Evolutionary conservation across 2,113 vertebrate species (phyloP).

Genomic region (Donacobius atricapilla): DNA sequence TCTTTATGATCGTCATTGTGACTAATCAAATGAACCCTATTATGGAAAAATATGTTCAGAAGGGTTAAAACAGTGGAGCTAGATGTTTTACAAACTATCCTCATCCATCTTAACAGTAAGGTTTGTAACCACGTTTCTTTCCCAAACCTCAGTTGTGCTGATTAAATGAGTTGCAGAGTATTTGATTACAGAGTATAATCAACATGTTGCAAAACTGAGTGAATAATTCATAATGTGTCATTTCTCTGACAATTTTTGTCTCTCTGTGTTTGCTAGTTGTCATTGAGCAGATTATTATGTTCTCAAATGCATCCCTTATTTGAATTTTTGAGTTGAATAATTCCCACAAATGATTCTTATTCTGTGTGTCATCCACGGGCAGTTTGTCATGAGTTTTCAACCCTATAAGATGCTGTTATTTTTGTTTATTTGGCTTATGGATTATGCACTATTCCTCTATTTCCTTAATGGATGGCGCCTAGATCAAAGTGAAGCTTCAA

Average conservation of each 20-base stretch:
- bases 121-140: neutral
- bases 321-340: slow-evolving; percentile 49
- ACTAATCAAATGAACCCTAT: neutral
- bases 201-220: slow-evolving; percentile 29
- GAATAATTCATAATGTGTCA: slow-evolving; percentile 62
- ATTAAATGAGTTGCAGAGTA: slow-evolving; percentile 1
- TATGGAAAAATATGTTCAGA: neutral
- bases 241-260: slow-evolving; percentile 50
- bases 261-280: slow-evolving; percentile 43
- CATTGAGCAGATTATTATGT: slow-evolving; percentile 38
- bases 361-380: neutral
- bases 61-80: neutral
- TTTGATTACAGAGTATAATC: slow-evolving; percentile 51
- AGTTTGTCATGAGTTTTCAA: neutral
- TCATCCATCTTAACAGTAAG: neutral
- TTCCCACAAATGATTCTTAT: neutral
- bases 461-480: neutral
- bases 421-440: neutral
- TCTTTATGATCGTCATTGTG: neutral
- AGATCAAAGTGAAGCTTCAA: neutral
- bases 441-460: neutral
- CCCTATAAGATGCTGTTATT: neutral
- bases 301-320: slow-evolving; percentile 32
- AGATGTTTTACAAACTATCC: neutral
- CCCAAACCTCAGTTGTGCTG: neutral